Evolutionary conservation across 1,140 invertebrate species (phyloP), one percentile per base, ranked within the genome.

Genomic region (Aphaenogaster floridana): DNA sequence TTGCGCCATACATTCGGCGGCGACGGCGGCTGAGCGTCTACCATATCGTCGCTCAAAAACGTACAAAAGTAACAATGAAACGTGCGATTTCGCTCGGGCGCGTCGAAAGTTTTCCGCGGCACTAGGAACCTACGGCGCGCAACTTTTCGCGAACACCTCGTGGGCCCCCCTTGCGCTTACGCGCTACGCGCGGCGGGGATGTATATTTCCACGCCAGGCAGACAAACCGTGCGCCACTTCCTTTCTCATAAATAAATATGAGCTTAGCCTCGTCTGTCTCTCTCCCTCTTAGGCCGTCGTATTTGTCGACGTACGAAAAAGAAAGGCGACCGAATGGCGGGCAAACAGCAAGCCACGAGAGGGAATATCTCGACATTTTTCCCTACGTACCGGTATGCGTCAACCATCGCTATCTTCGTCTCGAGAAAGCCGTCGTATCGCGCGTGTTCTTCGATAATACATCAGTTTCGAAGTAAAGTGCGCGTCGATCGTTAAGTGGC

Each of bases 51-150:
- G 34, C 86, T 89, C 87, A 74, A 89, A 91, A 93, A 91, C 69
- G 88, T 86, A 90, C 92, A 91, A 93, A 93, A 92, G 89, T 93
- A 92, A 92, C 92, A 92, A 93, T 89, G 91, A 94, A 91, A 81
- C 88, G 64, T 74, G 81, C 90, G 92, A 91, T 93, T 92, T 81
- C 74, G 84, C 57, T 36, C 21, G 28, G 6, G 69, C 45, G 69
- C 71, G 57, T 48, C 57, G 69, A 78, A 71, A 87, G 86, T 50
- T 89, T 74, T 34, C 69, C 86, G 45, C 84, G 36, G 9, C 78
- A 36, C 39, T 34, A 8, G 79, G 39, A 11, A 48, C 21, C 48
- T 36, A 34, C 87, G 11, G 77, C 74, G 72, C 28, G 80, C 74
- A 89, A 89, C 66, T 89, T 89, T 69, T 50, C 88, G 50, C 72